These are phyloP conservation scores for Epistrophe grossulariae DNA, from an alignment of 2,888 invertebrate genomes.

Conservation along the genomic window DNA sequence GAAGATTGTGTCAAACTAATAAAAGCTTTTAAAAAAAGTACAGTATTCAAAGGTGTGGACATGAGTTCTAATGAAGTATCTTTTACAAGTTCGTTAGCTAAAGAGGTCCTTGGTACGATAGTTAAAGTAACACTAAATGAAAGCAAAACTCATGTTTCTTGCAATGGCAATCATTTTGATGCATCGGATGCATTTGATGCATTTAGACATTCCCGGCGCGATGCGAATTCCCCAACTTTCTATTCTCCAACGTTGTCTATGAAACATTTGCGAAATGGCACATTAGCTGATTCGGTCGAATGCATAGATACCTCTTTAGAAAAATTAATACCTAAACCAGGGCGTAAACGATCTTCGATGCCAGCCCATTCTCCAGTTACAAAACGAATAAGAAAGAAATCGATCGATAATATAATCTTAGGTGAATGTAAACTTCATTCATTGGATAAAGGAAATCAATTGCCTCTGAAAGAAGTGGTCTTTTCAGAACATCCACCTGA, in stretches of 20 bases:
- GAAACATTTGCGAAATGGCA: slow-evolving; percentile 25
- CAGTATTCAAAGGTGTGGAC: slow-evolving; percentile 17
- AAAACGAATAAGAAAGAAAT: background rate
- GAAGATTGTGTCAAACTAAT: slow-evolving; percentile 22
- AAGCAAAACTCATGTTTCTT: background rate
- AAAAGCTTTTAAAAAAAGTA: slow-evolving; percentile 19
- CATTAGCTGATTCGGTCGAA: slow-evolving; percentile 8
- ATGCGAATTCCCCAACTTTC: slow-evolving; percentile 14
- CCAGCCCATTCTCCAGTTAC: too few relatives aligned
- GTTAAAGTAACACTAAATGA: slow-evolving; percentile 22
- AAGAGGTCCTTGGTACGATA: slow-evolving; percentile 21
- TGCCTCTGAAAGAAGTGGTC: background rate
- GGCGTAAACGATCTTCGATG: slow-evolving; percentile 10
- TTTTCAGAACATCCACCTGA: background rate
- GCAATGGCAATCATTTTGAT: slow-evolving; percentile 10
- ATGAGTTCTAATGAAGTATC: slow-evolving; percentile 15
- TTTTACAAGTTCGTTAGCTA: slow-evolving; percentile 19
- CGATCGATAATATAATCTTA: background rate
- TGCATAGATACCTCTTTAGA: slow-evolving; percentile 1
- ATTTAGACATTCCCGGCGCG: slow-evolving; percentile 6
- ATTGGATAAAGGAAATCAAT: background rate
- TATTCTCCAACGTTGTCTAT: slow-evolving; percentile 23
- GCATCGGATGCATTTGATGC: slow-evolving; percentile 25
- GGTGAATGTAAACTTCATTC: background rate
- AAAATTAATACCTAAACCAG: slow-evolving; percentile 12